Percentiles rank a stretch among this genome's conserved stretches.
These are phyloP conservation scores for Genyomyrus donnyi DNA, from an alignment of 2,113 vertebrate genomes.

Conservation along the genomic window DNA sequence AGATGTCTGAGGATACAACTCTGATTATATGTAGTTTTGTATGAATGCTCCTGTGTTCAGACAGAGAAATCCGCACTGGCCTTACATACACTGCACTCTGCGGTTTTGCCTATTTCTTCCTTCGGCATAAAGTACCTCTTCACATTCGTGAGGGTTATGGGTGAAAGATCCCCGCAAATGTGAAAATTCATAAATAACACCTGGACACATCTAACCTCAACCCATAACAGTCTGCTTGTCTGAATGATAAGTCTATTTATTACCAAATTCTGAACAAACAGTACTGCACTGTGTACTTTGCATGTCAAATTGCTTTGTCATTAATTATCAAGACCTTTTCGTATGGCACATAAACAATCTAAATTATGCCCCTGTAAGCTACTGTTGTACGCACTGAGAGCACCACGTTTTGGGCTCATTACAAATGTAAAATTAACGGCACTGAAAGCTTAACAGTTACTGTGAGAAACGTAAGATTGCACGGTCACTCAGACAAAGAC, in stretches of 20 bases:
- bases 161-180: background rate
- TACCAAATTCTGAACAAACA: background rate
- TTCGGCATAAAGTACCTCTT: background rate
- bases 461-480: background rate
- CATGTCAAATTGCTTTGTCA: background rate
- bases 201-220: background rate
- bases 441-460: background rate
- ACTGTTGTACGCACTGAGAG: background rate
- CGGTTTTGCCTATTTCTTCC: background rate
- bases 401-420: background rate
- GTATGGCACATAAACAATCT: background rate
- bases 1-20: background rate
- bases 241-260: background rate
- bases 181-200: background rate
- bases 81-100: background rate
- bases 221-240: background rate
- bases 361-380: background rate
- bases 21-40: background rate
- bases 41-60: background rate
- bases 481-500: background rate
- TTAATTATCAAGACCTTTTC: background rate
- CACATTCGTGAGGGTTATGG: background rate
- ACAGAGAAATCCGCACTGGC: background rate
- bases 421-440: background rate
- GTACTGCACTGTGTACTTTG: background rate